A percentile compares a stretch with the other conserved stretches of the same genome.
phyloP scores from a whole-genome alignment of 2,888 invertebrate species.

The Petrolisthes cinctipes region DNA sequence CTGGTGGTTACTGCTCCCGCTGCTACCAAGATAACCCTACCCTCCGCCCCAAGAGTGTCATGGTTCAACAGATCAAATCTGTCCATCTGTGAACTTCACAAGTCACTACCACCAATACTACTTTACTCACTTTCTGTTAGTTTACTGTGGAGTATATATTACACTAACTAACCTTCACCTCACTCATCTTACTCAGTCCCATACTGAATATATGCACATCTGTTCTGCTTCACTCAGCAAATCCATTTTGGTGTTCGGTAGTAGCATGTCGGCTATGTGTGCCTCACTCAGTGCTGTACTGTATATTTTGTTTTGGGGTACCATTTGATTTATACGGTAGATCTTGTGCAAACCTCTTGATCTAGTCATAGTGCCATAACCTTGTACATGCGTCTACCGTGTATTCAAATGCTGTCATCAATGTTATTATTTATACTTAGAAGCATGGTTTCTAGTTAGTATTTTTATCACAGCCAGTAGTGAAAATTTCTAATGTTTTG shows the following conservation, averaged over 20 bases:
- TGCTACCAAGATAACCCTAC: slow-evolving; percentile 50
- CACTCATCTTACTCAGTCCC: neutral
- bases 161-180: neutral
- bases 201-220: neutral
- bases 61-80: slow-evolving; percentile 59
- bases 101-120: neutral
- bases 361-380: slow-evolving; percentile 58
- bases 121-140: neutral
- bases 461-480: too few relatives aligned
- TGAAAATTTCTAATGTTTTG: too few relatives aligned
- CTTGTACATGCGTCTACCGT: neutral
- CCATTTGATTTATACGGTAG: slow-evolving; percentile 31
- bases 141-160: neutral
- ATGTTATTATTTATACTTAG: neutral
- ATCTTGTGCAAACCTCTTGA: slow-evolving; percentile 23
- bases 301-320: neutral
- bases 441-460: too few relatives aligned
- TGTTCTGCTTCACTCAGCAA: neutral
- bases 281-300: neutral
- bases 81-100: slow-evolving; percentile 38
- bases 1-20: slow-evolving; percentile 60
- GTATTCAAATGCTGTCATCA: neutral
- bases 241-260: neutral
- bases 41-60: slow-evolving; percentile 42
- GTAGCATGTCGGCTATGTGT: neutral